phyloP scores from a whole-genome alignment of 2,888 invertebrate species.

The Lapara coniferarum region DNA sequence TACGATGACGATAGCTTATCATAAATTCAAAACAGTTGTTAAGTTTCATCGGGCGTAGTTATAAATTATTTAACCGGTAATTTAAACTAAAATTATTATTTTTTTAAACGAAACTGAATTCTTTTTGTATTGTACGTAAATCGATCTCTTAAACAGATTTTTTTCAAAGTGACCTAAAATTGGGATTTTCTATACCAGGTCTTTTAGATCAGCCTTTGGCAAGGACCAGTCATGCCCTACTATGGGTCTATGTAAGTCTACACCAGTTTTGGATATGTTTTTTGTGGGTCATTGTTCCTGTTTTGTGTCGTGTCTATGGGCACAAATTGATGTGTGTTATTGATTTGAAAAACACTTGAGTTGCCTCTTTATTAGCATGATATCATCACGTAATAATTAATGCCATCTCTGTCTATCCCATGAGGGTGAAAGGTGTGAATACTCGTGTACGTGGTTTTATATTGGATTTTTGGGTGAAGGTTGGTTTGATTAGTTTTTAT shows the following conservation, averaged over 20 bases:
- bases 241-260: constrained; percentile 52
- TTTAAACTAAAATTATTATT: neutral
- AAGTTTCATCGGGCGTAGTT: neutral
- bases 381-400: no score
- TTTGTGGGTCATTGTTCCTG: neutral
- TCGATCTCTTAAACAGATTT: neutral
- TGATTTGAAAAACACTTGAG: no score
- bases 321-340: no score
- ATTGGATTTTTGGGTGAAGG: constrained; percentile 6
- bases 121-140: neutral
- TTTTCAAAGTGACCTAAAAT: neutral
- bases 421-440: no score
- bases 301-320: neutral
- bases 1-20: constrained; percentile 9
- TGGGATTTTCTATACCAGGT: constrained; percentile 37
- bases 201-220: constrained; percentile 36
- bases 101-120: neutral
- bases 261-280: neutral
- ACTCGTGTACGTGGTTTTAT: neutral
- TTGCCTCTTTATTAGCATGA: no score
- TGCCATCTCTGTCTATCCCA: no score
- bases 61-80: neutral
- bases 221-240: constrained; percentile 32
- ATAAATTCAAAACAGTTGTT: constrained; percentile 9
- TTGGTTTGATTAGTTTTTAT: neutral